Percentiles rank a stretch among this genome's conserved stretches.
These are phyloP conservation scores for Nanger granti DNA, from an alignment of 2,113 vertebrate genomes.

Conservation along the genomic window DNA sequence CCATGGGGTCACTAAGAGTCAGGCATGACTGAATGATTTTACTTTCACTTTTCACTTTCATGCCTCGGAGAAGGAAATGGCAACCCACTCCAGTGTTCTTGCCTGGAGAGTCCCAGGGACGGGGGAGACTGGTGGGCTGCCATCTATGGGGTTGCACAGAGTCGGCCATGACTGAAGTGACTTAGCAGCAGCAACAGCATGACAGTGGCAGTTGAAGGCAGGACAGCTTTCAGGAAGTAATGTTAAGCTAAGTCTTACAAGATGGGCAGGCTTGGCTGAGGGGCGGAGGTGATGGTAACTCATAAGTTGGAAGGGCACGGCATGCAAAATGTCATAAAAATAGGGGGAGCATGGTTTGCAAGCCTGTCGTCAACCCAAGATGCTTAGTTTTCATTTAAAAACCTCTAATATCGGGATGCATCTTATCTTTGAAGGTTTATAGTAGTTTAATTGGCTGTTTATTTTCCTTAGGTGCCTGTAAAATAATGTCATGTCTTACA, in stretches of 20 bases:
- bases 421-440: not conserved
- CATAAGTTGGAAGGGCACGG: fast-evolving
- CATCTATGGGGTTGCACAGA: too few relatives aligned
- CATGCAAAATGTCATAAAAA: not conserved
- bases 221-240: not conserved
- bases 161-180: too few relatives aligned
- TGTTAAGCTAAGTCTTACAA: not conserved
- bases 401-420: not conserved
- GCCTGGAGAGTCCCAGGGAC: too few relatives aligned
- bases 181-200: not conserved
- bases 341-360: not conserved
- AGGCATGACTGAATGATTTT: too few relatives aligned
- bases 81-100: too few relatives aligned
- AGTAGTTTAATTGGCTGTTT: not conserved
- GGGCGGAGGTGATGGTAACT: fast-evolving
- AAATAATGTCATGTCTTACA: not conserved
- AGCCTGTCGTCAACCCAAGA: not conserved
- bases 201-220: not conserved
- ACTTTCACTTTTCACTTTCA: too few relatives aligned
- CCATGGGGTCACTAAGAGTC: too few relatives aligned
- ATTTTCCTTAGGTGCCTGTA: not conserved
- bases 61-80: too few relatives aligned
- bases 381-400: not conserved
- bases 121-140: too few relatives aligned
- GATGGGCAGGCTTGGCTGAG: not conserved